Evolutionary conservation across 2,113 vertebrate species (phyloP), one percentile per base, ranked within the genome.

Genomic region (Ptychochromis oligacanthus): DNA sequence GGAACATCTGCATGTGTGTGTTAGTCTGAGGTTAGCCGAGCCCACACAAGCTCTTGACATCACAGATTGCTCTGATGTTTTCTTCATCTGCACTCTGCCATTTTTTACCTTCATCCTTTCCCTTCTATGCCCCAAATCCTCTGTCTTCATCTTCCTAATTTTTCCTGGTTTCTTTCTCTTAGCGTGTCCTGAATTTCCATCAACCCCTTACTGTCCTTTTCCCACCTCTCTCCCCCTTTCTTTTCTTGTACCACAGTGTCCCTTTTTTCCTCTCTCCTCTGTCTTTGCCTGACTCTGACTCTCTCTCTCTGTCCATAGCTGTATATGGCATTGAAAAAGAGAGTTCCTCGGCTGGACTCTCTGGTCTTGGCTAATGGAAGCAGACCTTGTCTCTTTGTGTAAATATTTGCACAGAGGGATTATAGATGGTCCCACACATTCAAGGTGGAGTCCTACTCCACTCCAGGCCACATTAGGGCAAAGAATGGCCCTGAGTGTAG

Each of bases 371-470:
- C 84, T 91, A 89, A 91, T 89, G 88, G 87, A 89, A 79, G 86
- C 81, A 72, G 89, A 85, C 84, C 84, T 78, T 90, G 90, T 93
- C 92, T 90, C 85, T 84, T 49, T 87, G 87, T 90, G 87, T 94
- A 95, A 94, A 95, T 95, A 92, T 95, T 94, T 93, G 90, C 84
- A 75, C 79, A 57, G 70, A 79, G 76, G 59, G 85, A 84, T 94
- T 88, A 93, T 88, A 78, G 91, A 94, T 85, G 88, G 89, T 89
- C 92, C 80, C 86, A 87, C 85, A 20, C 87, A 83, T 89, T 85
- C 80, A 81, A 85, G 87, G 88, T 91, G 91, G 92, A 88, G 87
- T 46, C 56, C 77, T 59, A 10, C 78, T 89, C 85, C 4, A 28
- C 82, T 89, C 31, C 83, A 74, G 83, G 87, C 93, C 93, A 93